Base-by-base conservation (phyloP, 2,797 vertebrate species). In the Diglossa cyanea region DNA sequence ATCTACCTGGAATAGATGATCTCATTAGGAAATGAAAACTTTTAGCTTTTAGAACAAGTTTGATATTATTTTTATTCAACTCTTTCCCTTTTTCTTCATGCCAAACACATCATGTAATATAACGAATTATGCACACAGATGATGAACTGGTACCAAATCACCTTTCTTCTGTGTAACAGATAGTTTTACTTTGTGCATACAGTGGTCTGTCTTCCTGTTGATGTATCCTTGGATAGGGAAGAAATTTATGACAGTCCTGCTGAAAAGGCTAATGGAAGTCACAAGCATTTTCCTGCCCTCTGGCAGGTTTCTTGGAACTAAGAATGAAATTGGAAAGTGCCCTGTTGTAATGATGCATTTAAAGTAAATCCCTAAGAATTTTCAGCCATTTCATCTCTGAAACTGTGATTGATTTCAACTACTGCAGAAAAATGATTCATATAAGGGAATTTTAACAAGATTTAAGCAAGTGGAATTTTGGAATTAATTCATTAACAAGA, bases 251-350 rank as follows among this genome's bases (percentile, higher is more conserved):
- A 79, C 66, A 83, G 57, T 70, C 66, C 50, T 86, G 35, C 33
- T 79, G 53, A 78, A 96, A 96, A 96, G 91, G 92, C 87, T 95
- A 96, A 97, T 95, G 68, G 83, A 96, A 96, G 90, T 91, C 80
- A 82, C 54, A 75, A 70, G 67, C 33, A 40, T 89, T 96, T 95
- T 86, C 74, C 66, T 96, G 85, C 91, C 88, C 86, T 96, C 71
- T 78, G 72, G 53, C 82, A 78, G 79, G 44, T 90, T 89, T 87
- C 74, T 85, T 86, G 66, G 77, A 96, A 94, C 60, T 9, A 88
- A 71, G 82, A 93, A 79, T 18, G 50, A 87, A 95, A 91, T 47
- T 73, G 72, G 74, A 90, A 89, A 94, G 18, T 50, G 54, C 44
- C 90, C 42, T 9, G 3, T 81, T 90, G 54, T 61, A 66, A 72